phyloP scores from a whole-genome alignment of 2,797 vertebrate species.

The Spea hammondii region DNA sequence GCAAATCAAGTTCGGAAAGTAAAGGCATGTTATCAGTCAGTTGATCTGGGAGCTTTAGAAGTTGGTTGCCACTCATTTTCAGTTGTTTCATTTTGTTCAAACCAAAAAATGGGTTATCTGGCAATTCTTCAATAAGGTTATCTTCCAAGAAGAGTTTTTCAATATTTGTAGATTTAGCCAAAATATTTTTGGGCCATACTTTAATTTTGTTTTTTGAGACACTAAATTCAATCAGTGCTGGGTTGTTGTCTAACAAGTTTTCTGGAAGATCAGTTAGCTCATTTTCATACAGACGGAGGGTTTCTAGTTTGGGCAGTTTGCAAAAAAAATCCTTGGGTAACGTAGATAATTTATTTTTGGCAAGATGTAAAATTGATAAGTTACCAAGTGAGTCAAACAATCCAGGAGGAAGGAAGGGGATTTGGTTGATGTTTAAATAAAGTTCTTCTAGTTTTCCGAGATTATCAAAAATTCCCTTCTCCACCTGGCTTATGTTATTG shows the following conservation, averaged over 20 bases:
- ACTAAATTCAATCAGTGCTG: slow-evolving; percentile 66
- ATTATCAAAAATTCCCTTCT: slow-evolving; percentile 71
- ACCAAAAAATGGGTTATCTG: slow-evolving; percentile 65
- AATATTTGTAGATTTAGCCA: slow-evolving; percentile 69
- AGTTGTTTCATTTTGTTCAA: slow-evolving; percentile 67
- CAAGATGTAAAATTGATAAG: slow-evolving; percentile 66
- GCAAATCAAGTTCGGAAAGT: slow-evolving; percentile 64
- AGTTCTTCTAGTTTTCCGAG: slow-evolving; percentile 63
- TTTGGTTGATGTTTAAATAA: slow-evolving; percentile 67
- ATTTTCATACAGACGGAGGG: slow-evolving; percentile 73
- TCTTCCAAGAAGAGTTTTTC: slow-evolving; percentile 66
- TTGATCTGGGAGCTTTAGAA: slow-evolving; percentile 62
- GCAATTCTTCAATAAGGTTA: slow-evolving; percentile 70
- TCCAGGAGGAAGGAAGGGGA: slow-evolving; percentile 70
- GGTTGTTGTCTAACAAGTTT: slow-evolving; percentile 66
- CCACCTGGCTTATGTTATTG: slow-evolving; percentile 64
- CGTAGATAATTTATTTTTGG: slow-evolving; percentile 66
- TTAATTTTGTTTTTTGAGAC: slow-evolving; percentile 66
- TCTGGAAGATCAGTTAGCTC: slow-evolving; percentile 66
- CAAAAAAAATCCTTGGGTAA: slow-evolving; percentile 66
- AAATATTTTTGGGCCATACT: slow-evolving; percentile 62
- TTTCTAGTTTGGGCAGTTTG: slow-evolving; percentile 63
- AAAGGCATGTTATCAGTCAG: slow-evolving; percentile 66
- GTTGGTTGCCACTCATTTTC: slow-evolving; percentile 65
- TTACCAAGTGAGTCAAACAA: slow-evolving; percentile 72